Evolutionary conservation across 1,140 invertebrate genomes (phyloP), one percentile per base, ranked within the genome.

Genomic region (Drosophila sechellia): DNA sequence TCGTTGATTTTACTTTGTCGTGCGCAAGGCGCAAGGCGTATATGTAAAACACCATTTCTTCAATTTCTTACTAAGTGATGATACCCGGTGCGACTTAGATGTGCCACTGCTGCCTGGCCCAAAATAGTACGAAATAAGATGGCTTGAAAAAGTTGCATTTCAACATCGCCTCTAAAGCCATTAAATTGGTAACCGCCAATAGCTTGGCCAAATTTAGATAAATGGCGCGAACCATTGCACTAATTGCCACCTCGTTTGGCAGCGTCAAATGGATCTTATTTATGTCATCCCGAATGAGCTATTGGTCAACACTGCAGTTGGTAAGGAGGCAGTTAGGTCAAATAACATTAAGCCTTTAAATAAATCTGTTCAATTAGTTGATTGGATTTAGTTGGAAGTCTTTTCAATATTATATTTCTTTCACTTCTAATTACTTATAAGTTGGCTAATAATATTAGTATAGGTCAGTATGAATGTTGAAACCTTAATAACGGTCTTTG

Each of bases 171-270:
- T 42, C 57, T 42, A 35, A 34, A 31, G 69, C 71, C 57, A 74
- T 74, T 54, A 74, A 74, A 63, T 73, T 63, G 69, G 71, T 57
- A 73, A 74, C 57, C 69, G 71, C 57, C 69, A 63, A 74, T 63
- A 74, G 50, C 69, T 63, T 55, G 34, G 50, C 71, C 71, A 74
- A 74, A 74, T 74, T 63, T 63, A 74, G 71, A 54, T 56, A 74
- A 74, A 74, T 74, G 69, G 57, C 71, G 69, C 71, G 43, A 74
- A 63, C 46, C 48, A 74, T 74, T 54, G 49, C 69, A 74, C 71
- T 74, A 74, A 74, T 74, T 73, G 71, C 57, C 57, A 73, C 71
- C 71, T 63, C 69, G 56, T 74, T 73, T 63, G 71, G 70, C 63
- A 40, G 34, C 40, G 27, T 45, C 48, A 42, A 43, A 48, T 63